A percentile compares a stretch with the other conserved stretches of the same genome.
Conservation (phyloP, 2,113 vertebrate species). For the Cisticola juncidis region DNA sequence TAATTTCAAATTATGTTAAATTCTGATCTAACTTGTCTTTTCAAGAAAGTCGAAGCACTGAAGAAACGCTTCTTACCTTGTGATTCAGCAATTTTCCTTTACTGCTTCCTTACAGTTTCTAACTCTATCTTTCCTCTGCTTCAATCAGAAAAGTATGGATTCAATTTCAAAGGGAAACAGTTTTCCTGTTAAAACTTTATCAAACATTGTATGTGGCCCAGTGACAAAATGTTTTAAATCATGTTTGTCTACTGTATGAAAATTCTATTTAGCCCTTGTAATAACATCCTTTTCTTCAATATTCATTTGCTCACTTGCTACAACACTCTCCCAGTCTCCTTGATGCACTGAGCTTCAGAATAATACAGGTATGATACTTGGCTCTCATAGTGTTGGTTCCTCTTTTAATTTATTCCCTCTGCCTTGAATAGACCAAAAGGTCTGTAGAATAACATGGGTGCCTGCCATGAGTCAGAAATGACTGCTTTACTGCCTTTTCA, state of each 20-base stretch:
- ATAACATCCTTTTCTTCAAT: background rate
- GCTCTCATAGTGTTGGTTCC: background rate
- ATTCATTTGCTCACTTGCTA: background rate
- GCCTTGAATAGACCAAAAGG: background rate
- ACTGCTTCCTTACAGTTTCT: background rate
- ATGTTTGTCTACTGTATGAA: background rate
- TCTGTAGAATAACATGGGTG: background rate
- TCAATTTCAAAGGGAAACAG: background rate
- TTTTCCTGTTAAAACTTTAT: background rate
- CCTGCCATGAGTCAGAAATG: background rate
- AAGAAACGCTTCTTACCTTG: background rate
- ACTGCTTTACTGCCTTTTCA: background rate
- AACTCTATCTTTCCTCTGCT: background rate
- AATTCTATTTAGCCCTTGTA: background rate
- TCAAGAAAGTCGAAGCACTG: background rate
- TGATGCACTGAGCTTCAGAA: background rate
- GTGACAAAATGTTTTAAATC: background rate
- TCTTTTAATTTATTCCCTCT: background rate
- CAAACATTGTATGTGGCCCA: background rate
- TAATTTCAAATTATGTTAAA: background rate
- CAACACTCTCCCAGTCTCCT: background rate
- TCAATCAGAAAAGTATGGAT: background rate
- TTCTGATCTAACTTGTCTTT: background rate
- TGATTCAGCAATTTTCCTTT: background rate
- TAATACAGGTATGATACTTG: background rate